Conservation (phyloP, 2,888 invertebrate genomes). For the Steinernema hermaphroditum region DNA sequence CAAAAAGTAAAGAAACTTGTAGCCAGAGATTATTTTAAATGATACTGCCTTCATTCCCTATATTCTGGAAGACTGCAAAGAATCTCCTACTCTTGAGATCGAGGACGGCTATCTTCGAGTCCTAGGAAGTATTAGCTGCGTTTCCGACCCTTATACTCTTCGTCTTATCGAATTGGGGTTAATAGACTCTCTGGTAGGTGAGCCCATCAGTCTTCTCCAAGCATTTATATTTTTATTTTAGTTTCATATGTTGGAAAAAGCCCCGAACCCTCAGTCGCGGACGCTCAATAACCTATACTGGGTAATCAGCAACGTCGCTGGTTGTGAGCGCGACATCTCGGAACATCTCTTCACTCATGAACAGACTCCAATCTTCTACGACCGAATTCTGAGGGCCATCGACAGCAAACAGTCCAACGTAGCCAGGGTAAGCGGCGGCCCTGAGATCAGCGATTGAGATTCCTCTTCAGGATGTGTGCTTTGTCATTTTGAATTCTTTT, state of each 20-base stretch:
- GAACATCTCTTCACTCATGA: conserved; percentile 2
- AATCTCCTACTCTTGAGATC: not conserved
- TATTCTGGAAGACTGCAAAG: not conserved
- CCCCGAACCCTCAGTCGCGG: not conserved
- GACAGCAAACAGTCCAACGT: not conserved
- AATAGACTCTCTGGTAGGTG: not conserved
- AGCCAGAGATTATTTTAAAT: not conserved
- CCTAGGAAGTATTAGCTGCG: not conserved
- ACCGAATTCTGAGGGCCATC: not conserved
- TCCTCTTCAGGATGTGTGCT: not conserved
- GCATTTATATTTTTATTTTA: not conserved
- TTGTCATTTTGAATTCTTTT: not conserved
- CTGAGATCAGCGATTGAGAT: not conserved
- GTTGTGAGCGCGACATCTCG: not conserved
- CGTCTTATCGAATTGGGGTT: conserved; percentile 2
- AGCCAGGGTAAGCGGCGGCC: not conserved
- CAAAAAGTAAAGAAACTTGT: not conserved
- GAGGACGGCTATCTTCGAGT: not conserved
- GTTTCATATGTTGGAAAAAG: not conserved
- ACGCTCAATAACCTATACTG: not conserved
- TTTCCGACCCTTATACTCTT: not conserved
- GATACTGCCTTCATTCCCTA: not conserved
- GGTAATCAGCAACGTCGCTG: conserved; percentile 12
- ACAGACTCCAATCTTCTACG: not conserved
- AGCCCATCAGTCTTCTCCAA: no score